A percentile compares a stretch with the other conserved stretches of the same genome.
Conservation (phyloP, 2,113 vertebrate genomes). For the Hemichromis elongatus region DNA sequence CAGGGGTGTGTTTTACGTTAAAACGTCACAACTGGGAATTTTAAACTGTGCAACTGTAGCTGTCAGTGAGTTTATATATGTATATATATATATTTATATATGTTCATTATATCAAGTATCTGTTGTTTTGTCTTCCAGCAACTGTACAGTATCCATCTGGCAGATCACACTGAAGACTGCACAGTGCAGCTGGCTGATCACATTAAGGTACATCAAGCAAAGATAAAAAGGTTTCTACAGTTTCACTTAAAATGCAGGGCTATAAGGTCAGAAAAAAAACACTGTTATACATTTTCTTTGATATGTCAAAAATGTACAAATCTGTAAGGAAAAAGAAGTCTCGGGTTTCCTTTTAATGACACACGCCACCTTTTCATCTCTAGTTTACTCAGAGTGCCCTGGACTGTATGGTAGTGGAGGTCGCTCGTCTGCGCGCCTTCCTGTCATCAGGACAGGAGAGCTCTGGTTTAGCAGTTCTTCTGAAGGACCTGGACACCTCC, state of each 20-base stretch:
- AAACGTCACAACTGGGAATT: not conserved
- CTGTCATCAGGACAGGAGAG: slow-evolving; percentile 84
- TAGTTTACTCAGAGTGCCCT: slow-evolving; percentile 95
- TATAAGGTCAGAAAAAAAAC: not conserved
- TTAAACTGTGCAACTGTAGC: not conserved
- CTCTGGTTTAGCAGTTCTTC: slow-evolving; percentile 78
- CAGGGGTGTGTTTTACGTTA: not conserved
- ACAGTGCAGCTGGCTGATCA: slow-evolving; percentile 94
- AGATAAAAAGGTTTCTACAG: accelerated
- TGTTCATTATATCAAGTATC: not conserved
- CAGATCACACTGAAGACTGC: slow-evolving; percentile 87
- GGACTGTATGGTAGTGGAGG: slow-evolving; percentile 94
- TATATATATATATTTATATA: too few species aligned
- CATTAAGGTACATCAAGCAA: slow-evolving; percentile 71
- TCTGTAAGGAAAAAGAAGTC: not conserved
- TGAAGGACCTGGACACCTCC: slow-evolving; percentile 92
- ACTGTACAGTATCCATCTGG: slow-evolving; percentile 91
- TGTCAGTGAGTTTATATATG: accelerated
- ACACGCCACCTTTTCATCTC: not conserved
- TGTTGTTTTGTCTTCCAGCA: slow-evolving; percentile 73
- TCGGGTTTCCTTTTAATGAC: not conserved
- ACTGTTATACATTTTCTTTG: not conserved
- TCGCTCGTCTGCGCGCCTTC: slow-evolving; percentile 85
- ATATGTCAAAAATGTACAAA: not conserved
- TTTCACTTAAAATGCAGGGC: not conserved